A percentile compares a stretch with the other conserved stretches of the same genome.
These are phyloP conservation scores for Connochaetes taurinus DNA, from an alignment of 2,113 vertebrate species.

Conservation along the genomic window DNA sequence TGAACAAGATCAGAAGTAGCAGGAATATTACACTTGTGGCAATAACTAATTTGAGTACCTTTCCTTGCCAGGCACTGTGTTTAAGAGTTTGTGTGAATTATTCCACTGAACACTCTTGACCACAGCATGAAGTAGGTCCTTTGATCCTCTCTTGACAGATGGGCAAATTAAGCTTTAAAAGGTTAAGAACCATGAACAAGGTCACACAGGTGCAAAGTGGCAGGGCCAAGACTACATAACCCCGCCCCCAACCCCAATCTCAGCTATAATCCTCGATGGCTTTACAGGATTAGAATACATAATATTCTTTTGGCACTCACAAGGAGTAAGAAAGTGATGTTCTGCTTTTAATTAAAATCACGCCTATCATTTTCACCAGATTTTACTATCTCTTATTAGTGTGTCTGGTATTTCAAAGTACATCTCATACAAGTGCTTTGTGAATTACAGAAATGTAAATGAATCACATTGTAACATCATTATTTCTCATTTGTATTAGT, in stretches of 20 bases:
- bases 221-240: not conserved
- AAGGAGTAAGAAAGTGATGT: not conserved
- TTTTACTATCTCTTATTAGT: not conserved
- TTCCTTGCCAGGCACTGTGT: not conserved
- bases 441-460: not conserved
- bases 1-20: not conserved
- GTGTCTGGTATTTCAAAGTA: not conserved
- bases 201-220: not conserved
- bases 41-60: not conserved
- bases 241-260: not conserved
- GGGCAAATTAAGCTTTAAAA: not conserved
- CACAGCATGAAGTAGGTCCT: not conserved
- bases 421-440: not conserved
- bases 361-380: not conserved
- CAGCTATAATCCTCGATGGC: not conserved
- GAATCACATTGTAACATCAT: not conserved
- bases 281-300: not conserved
- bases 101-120: not conserved
- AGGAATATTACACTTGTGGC: not conserved
- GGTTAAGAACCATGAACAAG: not conserved
- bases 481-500: not conserved
- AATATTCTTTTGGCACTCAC: not conserved
- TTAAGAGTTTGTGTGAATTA: not conserved
- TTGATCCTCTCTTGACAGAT: not conserved
- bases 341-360: not conserved